Evolutionary conservation across 2,888 invertebrate genomes (phyloP).

Genomic region (Parapristionchus giblindavisi): DNA sequence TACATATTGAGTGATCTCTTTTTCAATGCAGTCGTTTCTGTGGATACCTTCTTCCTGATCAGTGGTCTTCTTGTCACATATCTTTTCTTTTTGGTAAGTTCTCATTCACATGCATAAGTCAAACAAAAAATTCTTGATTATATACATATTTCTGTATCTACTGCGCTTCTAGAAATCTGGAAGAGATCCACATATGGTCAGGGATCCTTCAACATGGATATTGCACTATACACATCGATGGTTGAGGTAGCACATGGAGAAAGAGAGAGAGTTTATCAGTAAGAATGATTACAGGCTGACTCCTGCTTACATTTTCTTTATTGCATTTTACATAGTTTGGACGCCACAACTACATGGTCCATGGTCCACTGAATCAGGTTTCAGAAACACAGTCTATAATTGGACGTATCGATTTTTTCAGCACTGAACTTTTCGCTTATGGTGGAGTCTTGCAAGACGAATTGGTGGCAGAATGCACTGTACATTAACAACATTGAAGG

Average conservation of each 20-base stretch:
- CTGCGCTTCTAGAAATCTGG: no score
- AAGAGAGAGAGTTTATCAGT: background rate
- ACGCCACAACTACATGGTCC: conserved; percentile 20
- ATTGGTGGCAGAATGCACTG: conserved; percentile 27
- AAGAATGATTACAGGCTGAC: conserved; percentile 15
- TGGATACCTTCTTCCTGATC: no score
- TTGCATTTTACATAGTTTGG: conserved; percentile 13
- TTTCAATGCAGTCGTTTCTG: no score
- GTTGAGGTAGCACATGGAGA: background rate
- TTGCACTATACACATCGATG: conserved; percentile 27
- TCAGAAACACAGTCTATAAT: background rate
- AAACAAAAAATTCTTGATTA: no score
- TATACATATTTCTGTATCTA: no score
- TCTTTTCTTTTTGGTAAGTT: no score
- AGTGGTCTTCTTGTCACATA: no score
- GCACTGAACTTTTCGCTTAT: background rate
- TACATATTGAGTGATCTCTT: no score
- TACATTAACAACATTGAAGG: conserved; percentile 17
- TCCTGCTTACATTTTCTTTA: conserved; percentile 18
- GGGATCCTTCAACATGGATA: no score
- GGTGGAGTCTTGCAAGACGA: conserved; percentile 24
- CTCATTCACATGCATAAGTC: no score
- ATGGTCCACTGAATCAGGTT: background rate
- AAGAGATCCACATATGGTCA: no score
- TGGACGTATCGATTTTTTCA: background rate